These are phyloP conservation scores for Prochilodus magdalenae DNA, from an alignment of 2,113 vertebrate species.

Conservation along the genomic window DNA sequence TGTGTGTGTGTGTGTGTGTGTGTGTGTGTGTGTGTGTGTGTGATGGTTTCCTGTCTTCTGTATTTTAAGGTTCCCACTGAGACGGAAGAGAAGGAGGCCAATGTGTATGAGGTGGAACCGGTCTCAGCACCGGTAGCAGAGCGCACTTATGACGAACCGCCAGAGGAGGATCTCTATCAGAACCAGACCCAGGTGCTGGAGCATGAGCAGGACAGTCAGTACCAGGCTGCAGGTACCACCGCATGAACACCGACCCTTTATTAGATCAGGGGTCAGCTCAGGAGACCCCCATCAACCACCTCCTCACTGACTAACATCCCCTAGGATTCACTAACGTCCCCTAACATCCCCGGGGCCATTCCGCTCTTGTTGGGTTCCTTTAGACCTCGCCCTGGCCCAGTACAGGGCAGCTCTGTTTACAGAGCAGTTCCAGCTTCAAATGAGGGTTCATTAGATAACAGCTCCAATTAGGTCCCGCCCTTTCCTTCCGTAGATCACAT, in stretches of 20 bases:
- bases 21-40: no score
- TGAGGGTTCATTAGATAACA: neutral
- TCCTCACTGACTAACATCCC: no score
- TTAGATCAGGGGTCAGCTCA: no score
- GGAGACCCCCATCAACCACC: no score
- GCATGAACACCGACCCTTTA: neutral
- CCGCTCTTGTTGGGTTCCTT: no score
- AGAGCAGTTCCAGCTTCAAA: neutral
- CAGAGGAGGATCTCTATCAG: constrained; percentile 80
- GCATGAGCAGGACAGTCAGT: constrained; percentile 71
- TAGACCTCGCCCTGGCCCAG: no score
- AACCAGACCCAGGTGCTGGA: constrained; percentile 71
- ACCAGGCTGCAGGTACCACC: constrained; percentile 71
- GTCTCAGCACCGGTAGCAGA: constrained; percentile 40
- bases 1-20: no score
- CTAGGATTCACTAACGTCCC: no score
- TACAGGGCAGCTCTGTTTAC: neutral
- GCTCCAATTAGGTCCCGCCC: neutral
- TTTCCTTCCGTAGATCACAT: neutral
- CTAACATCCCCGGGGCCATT: no score
- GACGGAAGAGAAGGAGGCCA: constrained; percentile 20
- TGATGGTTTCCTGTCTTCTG: neutral
- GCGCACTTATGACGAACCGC: constrained; percentile 50
- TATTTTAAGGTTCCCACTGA: constrained; percentile 30
- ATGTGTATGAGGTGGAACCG: constrained; percentile 60